Base-by-base conservation (phyloP, 2,888 invertebrate species). In the Dicyrtoma fusca region DNA sequence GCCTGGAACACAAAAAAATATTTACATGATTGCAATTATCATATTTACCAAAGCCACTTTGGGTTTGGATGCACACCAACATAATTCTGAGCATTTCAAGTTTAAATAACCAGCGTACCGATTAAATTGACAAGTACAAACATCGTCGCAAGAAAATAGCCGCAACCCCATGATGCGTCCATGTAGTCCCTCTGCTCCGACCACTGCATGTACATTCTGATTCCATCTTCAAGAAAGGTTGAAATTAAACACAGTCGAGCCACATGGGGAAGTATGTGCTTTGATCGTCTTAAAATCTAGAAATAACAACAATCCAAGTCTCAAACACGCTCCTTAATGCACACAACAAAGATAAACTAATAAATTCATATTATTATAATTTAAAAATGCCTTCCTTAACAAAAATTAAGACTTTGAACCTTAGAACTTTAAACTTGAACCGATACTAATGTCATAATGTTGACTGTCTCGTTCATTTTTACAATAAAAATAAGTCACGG, bases 151-250 rank as follows among this genome's bases (percentile, higher is more conserved):
- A 99, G 85, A 84, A 98, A 91, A 82, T 90, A 90, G 57, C 98
- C 98, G 86, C 97, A 97, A 59, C 92, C 91, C 99, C 97, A 98
- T 14, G 95, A 94, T 87, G 93, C 90, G 84, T 96, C 92, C 95
- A 98, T 97, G 84, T 97, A 98, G 84, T 97, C 96, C 55, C 95
- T 88, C 84, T 97, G 97, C 83, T 98, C 97, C 69, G 89, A 89
- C 97, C 97, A 98, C 84, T 99, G 99, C 82, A 95, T 92, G 92
- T 96, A 99, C 99, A 99, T 99, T 75, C 99, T 90, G 74, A 99
- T 88, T 1, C 99, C 99, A 87, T 99, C 99, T 86, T 99, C 99
- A 76, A 99, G 87, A 87, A 99, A 99, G 81, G 99, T 99, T 81
- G 97, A 95, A 83, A 99, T 96, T 74, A 99, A 89, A 84, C 97